Conservation (phyloP, 2,888 invertebrate species). For the Ophion ventricosus region DNA sequence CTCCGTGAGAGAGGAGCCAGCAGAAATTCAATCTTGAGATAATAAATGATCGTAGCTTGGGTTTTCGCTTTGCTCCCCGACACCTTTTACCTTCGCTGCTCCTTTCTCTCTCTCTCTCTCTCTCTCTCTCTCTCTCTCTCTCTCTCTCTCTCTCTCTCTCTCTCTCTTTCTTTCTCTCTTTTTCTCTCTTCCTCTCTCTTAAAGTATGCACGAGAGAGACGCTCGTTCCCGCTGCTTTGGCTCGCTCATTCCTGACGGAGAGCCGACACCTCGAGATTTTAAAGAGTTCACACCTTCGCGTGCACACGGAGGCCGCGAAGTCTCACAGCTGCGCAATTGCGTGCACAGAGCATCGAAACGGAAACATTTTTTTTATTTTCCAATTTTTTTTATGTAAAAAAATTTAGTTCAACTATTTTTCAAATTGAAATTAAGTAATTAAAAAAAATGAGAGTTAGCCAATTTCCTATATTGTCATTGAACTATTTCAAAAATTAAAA, state of each 20-base stretch:
- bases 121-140: not conserved
- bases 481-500: no score
- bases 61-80: constrained; percentile 74
- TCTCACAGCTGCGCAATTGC: constrained; percentile 44
- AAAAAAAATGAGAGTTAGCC: no score
- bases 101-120: constrained; percentile 53
- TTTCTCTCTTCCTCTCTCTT: constrained; percentile 15
- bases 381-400: not conserved
- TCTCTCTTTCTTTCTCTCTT: constrained; percentile 16
- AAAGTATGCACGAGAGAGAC: constrained; percentile 25
- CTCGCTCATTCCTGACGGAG: constrained; percentile 61
- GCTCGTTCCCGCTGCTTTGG: constrained; percentile 54
- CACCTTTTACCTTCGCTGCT: constrained; percentile 80
- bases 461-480: no score
- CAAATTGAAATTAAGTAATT: not conserved
- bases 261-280: constrained; percentile 71
- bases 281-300: constrained; percentile 80
- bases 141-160: constrained; percentile 51
- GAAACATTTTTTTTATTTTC: not conserved
- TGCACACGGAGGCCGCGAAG: constrained; percentile 27
- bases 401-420: not conserved
- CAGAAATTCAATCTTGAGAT: constrained; percentile 83
- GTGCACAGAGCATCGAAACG: not conserved
- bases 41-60: constrained; percentile 82
- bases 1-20: constrained; percentile 72